phyloP scores from a whole-genome alignment of 37 sponge, comb jelly and placozoan species.

The Haliclona indistincta region DNA sequence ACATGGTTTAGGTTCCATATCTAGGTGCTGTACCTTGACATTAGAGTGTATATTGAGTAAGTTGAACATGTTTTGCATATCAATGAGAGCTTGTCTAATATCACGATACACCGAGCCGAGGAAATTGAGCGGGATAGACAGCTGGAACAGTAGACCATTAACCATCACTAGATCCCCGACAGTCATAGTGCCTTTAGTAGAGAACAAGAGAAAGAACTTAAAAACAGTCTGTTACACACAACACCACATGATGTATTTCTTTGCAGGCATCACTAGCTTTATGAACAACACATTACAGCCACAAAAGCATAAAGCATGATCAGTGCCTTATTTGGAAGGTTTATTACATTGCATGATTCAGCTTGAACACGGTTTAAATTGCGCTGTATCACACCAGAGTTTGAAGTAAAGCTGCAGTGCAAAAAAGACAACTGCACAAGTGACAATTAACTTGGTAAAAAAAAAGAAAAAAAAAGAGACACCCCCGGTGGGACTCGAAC shows the following conservation, averaged over 20 bases:
- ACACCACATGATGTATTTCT: not conserved
- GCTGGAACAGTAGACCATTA: conserved; percentile 95
- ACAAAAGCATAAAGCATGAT: too few relatives aligned
- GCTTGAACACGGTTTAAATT: too few relatives aligned
- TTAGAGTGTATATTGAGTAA: conserved; percentile 70
- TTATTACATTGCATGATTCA: too few relatives aligned
- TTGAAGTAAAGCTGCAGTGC: not conserved
- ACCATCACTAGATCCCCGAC: conserved; percentile 98
- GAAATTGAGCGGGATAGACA: conserved; percentile 96
- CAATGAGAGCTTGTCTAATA: conserved; percentile 86
- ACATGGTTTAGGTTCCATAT: not conserved
- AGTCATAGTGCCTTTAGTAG: conserved; percentile 92
- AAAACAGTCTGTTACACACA: not conserved
- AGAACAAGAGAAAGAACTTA: not conserved
- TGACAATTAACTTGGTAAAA: not conserved
- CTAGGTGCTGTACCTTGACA: conserved; percentile 52
- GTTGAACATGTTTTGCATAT: conserved; percentile 94
- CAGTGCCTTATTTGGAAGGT: too few relatives aligned
- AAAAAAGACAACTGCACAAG: not conserved
- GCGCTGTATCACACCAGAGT: too few relatives aligned
- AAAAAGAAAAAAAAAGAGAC: conserved; percentile 53
- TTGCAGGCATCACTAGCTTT: too few relatives aligned
- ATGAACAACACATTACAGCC: not conserved
- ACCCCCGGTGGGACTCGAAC: conserved; percentile 96
- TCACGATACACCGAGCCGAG: conserved; percentile 95